Evolutionary conservation across 1,140 invertebrate species (phyloP), one percentile per base, ranked within the genome.

Genomic region (Bombus difficillimus): DNA sequence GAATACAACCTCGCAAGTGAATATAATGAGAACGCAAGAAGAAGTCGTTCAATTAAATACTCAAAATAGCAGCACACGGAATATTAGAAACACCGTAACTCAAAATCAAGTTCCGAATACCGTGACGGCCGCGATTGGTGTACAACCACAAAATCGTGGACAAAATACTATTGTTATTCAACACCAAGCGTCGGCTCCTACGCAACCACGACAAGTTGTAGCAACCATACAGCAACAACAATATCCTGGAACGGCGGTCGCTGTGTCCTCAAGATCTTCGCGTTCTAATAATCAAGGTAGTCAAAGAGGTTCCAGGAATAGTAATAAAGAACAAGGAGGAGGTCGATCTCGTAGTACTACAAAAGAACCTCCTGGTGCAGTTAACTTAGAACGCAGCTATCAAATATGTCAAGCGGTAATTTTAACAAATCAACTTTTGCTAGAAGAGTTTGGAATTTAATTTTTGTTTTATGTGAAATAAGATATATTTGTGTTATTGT

Each of bases 351-450:
- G 96, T 62, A 95, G 95, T 64, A 96, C 96, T 43, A 97, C 96
- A 69, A 98, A 97, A 94, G 96, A 98, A 83, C 98, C 98, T 10
- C 98, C 98, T 0, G 98, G 98, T 9, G 97, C 97, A 39, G 98
- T 99, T 13, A 99, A 99, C 95, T 95, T 99, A 25, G 98, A 99
- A 93, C 96, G 98, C 53, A 99, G 98, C 91, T 98, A 99, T 93
- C 98, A 99, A 95, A 99, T 99, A 90, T 99, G 98, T 94, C 98
- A 99, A 95, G 98, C 98, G 64, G 98, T 99, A 78, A 89, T 73
- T 75, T 18, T 25, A 62, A 86, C 3, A 25, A 5, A 37, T 15
- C 8, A 32, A 34, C 12, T 66, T 62, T 66, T 43, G 4, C 13
- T 53, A 25, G 0, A 74, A 34, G 13, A 8, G 22, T 47, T 57